Base-by-base conservation (phyloP, 2,113 vertebrate species). In the Microcebus ravelobensis region DNA sequence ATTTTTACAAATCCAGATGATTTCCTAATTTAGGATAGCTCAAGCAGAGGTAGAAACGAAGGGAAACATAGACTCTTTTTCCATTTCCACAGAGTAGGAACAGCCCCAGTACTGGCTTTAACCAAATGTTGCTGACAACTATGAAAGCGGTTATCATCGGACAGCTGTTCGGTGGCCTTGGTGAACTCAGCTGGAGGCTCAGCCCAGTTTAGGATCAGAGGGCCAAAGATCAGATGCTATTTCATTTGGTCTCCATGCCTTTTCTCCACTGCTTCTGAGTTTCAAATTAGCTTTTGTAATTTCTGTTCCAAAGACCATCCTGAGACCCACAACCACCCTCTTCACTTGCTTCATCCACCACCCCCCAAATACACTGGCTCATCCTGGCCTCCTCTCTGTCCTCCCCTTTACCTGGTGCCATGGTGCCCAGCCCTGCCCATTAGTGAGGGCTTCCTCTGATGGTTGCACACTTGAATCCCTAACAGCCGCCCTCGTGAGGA, bases 1-100 rank as follows among this genome's bases (percentile, higher is more conserved):
- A 96, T 98, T 97, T 97, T 96, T 96, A 96, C 96, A 97, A 97
- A 97, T 96, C 97, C 96, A 97, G 97, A 97, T 97, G 97, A 98
- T 96, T 98, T 98, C 97, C 97, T 97, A 96, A 96, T 97, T 97
- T 97, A 94, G 94, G 94, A 95, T 73, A 9, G 85, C 92, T 95
- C 85, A 52, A 27, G 94, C 91, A 63, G 93, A 94, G 94, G 97
- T 80, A 95, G 93, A 89, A 96, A 76, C 25, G 55, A 91, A 94
- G 85, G 96, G 82, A 91, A 93, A 67, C 89, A 45, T 61, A n/a
- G 94, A 39, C 84, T 81, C 73, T 95, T 80, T 96, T 97, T 94
- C 97, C 82, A 34, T 88, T 79, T 87, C 52, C 36, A 12, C 83
- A 68, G 94, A 96, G 82, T 42, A 31, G 91, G 95, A 96, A 48